Conservation (phyloP, 1,140 invertebrate species). For the Drosophila miranda region DNA sequence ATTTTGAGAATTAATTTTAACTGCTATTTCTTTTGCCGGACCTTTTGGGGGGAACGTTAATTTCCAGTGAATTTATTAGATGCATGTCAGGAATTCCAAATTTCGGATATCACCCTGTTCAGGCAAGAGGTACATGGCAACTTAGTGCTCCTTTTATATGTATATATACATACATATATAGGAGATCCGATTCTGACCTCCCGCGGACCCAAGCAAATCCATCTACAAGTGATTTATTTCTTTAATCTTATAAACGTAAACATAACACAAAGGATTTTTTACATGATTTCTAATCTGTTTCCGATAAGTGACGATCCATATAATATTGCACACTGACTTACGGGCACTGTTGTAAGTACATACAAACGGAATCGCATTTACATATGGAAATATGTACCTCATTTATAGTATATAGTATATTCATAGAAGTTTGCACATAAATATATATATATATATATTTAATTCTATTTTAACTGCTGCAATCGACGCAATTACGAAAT, state of each 20-base stretch:
- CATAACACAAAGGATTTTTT: constrained; percentile 36
- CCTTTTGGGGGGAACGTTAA: too few relatives aligned
- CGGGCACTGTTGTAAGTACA: constrained; percentile 8
- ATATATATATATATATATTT: constrained; percentile 33
- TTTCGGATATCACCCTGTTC: too few relatives aligned
- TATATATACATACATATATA: too few relatives aligned
- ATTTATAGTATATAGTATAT: constrained; percentile 7
- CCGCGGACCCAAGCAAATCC: not conserved
- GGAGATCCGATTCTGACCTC: not conserved
- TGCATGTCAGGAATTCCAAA: too few relatives aligned
- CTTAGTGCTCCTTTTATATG: too few relatives aligned
- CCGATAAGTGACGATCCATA: constrained; percentile 11
- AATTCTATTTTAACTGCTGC: constrained; percentile 39
- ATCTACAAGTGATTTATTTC: constrained; percentile 13
- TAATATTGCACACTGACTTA: constrained; percentile 32
- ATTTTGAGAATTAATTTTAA: too few relatives aligned
- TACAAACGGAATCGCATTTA: constrained; percentile 34
- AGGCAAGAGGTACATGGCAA: too few relatives aligned
- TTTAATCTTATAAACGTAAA: constrained; percentile 38
- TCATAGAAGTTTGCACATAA: constrained; percentile 12
- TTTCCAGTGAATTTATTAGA: too few relatives aligned
- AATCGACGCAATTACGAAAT: constrained; percentile 30
- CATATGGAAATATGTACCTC: not conserved
- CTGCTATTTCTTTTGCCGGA: too few relatives aligned
- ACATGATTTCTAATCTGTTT: constrained; percentile 22